Base-by-base conservation (phyloP, 2,797 vertebrate genomes). In the Micromesistius poutassou region DNA sequence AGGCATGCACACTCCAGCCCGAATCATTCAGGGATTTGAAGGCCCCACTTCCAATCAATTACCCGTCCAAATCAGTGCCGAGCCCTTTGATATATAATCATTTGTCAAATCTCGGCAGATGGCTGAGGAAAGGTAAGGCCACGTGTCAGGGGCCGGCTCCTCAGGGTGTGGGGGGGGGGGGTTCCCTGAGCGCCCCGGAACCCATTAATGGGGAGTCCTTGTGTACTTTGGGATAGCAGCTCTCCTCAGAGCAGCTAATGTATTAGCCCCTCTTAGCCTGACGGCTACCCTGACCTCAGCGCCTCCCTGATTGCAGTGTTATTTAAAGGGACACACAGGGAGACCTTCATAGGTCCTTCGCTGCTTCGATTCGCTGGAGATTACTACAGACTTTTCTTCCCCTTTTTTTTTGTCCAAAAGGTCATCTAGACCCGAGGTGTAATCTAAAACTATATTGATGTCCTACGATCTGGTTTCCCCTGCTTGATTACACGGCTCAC, bases 1-100 rank as follows among this genome's bases (percentile, higher is more conserved):
- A 78, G 89, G 82, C 79, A 84, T 79, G 80, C 88, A 81, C 80
- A 85, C 85, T 87, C 89, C 88, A 87, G 87, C 86, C 91, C 93
- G 94, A 94, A 95, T 91, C 92, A 94, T 94, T 94, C 92, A 94
- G 92, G 93, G 94, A 94, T 93, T 94, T 94, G 84, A 89, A 78
- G 81, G 90, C 90, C 92, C 93, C 92, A 85, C 89, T 91, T 94
- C 89, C 92, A 95, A 94, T 95, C 94, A 94, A 94, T 95, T 94
- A 94, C 90, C 86, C 89, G 22, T 86, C 87, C 89, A 93, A 95
- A 95, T 94, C 93, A 94, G 92, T 87, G 91, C 87, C 84, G 82
- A 87, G 90, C 86, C 91, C 93, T 93, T 93, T 94, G 92, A 93
- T 94, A 93, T 90, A 88, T 91, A 93, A 94, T 95, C 86, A 94